These are phyloP conservation scores for Erythrocebus patas DNA, from an alignment of 2,113 vertebrate genomes.

Conservation along the genomic window DNA sequence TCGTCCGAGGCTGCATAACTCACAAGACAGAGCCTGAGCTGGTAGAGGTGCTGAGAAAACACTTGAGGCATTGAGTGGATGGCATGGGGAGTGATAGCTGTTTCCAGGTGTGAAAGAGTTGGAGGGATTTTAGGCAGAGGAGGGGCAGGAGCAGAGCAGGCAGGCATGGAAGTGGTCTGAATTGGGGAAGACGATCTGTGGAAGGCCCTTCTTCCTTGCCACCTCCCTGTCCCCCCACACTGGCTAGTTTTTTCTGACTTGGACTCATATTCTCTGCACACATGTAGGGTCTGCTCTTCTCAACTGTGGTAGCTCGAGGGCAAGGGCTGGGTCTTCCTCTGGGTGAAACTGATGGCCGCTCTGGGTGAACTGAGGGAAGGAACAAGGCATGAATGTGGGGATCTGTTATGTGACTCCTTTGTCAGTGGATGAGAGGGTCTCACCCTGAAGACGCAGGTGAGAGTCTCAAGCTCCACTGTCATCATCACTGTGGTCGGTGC, in stretches of 20 bases:
- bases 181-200: not conserved
- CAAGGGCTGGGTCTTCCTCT: not conserved
- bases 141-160: not conserved
- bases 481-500: accelerated
- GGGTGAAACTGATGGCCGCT: not conserved
- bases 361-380: not conserved
- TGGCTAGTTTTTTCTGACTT: not conserved
- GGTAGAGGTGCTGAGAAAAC: not conserved
- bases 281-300: not conserved
- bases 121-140: not conserved
- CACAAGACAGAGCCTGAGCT: not conserved
- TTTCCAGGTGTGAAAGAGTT: not conserved
- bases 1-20: not conserved
- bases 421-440: not conserved
- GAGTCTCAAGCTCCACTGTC: accelerated
- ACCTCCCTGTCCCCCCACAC: not conserved
- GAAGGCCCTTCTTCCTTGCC: not conserved
- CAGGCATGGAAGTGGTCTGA: not conserved
- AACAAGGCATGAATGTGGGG: accelerated
- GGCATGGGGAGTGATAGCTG: not conserved
- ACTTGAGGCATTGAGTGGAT: not conserved
- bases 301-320: not conserved
- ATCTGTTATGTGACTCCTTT: not conserved
- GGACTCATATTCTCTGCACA: not conserved
- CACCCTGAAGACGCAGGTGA: not conserved